Base-by-base conservation (phyloP, 2,888 invertebrate species). In the Chloroclystis v-ata region DNA sequence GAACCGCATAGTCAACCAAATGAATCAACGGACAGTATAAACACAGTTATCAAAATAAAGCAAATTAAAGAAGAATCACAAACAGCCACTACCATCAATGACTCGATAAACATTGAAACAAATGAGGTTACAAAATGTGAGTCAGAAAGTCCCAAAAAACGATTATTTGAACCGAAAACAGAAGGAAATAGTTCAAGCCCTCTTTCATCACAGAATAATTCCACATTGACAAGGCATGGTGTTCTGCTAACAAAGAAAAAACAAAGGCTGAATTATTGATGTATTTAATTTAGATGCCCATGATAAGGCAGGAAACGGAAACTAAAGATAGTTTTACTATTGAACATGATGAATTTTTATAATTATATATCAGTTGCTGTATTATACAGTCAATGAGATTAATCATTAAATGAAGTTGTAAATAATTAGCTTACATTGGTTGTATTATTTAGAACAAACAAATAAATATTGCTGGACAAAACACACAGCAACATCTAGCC, bases 221-320 rank as follows among this genome's bases (percentile, higher is more conserved):
- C 14, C 9, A 14, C 16, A 1, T 33, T 2, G 9, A 13, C n/a
- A 11, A 20, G 35, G 6, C 20, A 35, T 4, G 35, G 35, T n/a
- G 20, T 35, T 20, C 5, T 35, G 6, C 20, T 52, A 20, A 52
- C 58, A 6, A 52, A 45, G n/a, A 63, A 60, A 45, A 57, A 47
- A 28, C 46, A 37, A 24, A 63, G 53, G 37, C 47, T 65, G 10
- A 64, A 63, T 37, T 59, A 54, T 35, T 60, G 45, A 39, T 9
- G 4, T 13, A 12, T 9, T 30, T 30, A 30, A 30, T 30, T 8
- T 1, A 12, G 4, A 11, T 11, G 11, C 28, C 28, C 28, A 10
- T n/a, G n/a, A n/a, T n/a, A n/a, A n/a, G n/a, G n/a, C n/a, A n/a
- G n/a, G n/a, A n/a, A n/a, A n/a, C n/a, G n/a, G n/a, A n/a, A n/a